A percentile compares a stretch with the other conserved stretches of the same genome.
These are phyloP conservation scores for Elmis aenea DNA, from an alignment of 2,888 invertebrate genomes.

Conservation along the genomic window DNA sequence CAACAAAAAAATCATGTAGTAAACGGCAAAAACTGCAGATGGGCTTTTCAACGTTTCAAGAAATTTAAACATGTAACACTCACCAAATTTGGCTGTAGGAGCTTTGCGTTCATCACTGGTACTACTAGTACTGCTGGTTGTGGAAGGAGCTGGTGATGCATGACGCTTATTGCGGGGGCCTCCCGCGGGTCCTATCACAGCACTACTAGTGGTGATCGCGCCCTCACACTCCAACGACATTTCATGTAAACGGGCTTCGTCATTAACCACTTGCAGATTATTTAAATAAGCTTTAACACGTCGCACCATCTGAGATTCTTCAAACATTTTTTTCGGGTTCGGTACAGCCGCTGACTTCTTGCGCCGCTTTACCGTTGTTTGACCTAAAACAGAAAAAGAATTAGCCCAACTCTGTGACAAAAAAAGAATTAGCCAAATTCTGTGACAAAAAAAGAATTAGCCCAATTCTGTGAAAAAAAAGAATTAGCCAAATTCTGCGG, in stretches of 20 bases:
- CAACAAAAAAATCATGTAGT: too few relatives aligned
- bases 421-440: too few relatives aligned
- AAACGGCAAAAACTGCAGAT: neutral
- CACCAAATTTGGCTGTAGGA: constrained; percentile 61
- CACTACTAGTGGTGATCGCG: constrained; percentile 38
- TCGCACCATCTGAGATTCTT: constrained; percentile 97
- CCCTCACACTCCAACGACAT: constrained; percentile 88
- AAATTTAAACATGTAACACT: constrained; percentile 16
- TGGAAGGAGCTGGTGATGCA: constrained; percentile 89
- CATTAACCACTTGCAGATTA: constrained; percentile 85
- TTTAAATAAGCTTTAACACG: constrained; percentile 94
- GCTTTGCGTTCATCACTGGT: constrained; percentile 67
- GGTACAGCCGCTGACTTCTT: constrained; percentile 87
- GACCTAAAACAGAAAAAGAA: constrained; percentile 55
- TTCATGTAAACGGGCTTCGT: constrained; percentile 84
- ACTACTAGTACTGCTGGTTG: constrained; percentile 86
- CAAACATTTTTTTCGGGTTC: constrained; percentile 97
- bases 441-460: too few relatives aligned
- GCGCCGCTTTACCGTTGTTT: constrained; percentile 82
- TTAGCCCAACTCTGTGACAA: too few relatives aligned
- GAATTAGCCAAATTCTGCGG: too few relatives aligned
- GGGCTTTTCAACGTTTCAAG: too few relatives aligned
- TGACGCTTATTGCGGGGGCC: constrained; percentile 62
- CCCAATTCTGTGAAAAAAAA: too few relatives aligned
- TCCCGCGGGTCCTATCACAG: constrained; percentile 49